phyloP scores from a whole-genome alignment of 2,797 vertebrate genomes.

The Notolepis coatsorum region DNA sequence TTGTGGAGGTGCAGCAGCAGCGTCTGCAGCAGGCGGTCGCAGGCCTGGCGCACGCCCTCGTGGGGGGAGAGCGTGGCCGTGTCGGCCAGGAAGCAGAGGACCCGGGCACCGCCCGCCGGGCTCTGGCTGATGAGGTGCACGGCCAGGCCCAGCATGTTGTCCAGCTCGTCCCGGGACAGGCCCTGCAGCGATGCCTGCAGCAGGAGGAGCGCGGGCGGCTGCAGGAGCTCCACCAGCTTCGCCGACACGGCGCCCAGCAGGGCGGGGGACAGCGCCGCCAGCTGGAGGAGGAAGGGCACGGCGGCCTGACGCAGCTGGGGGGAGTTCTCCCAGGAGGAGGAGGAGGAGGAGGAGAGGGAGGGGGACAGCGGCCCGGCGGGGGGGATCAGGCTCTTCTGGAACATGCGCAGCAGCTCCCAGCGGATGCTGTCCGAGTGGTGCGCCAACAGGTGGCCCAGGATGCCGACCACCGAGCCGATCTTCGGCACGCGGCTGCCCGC shows the following conservation, averaged over 20 bases:
- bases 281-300: constrained; percentile 92
- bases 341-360: constrained; percentile 68
- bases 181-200: constrained; percentile 88
- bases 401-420: constrained; percentile 92
- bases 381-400: constrained; percentile 90
- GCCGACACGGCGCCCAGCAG: constrained; percentile 88
- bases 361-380: constrained; percentile 75
- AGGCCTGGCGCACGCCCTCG: constrained; percentile 91
- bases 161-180: constrained; percentile 89
- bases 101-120: constrained; percentile 86
- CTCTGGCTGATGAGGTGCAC: constrained; percentile 94
- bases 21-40: constrained; percentile 91
- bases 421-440: constrained; percentile 93
- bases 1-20: constrained; percentile 93
- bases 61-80: constrained; percentile 90
- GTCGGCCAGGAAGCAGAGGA: constrained; percentile 90
- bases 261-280: constrained; percentile 91
- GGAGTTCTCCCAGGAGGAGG: constrained; percentile 78
- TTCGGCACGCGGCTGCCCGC: constrained; percentile 89
- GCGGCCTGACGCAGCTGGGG: constrained; percentile 87
- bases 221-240: constrained; percentile 90
- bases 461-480: constrained; percentile 94
- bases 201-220: constrained; percentile 87
- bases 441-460: constrained; percentile 90
- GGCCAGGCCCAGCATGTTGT: constrained; percentile 88